Evolutionary conservation across 2,797 vertebrate species (phyloP).

Genomic region (Taeniopygia guttata): DNA sequence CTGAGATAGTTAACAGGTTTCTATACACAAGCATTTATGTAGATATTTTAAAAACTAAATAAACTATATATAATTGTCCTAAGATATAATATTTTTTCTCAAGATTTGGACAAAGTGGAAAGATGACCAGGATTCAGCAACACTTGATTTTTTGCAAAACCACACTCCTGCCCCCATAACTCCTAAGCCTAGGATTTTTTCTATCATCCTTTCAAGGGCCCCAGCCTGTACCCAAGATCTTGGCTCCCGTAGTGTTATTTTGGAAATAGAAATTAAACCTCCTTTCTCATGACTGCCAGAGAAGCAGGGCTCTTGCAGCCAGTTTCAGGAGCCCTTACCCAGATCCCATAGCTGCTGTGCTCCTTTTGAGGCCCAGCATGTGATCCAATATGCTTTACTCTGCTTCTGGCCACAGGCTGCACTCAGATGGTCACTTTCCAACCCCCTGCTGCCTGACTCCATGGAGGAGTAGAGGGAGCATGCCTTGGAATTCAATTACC

Average conservation of each 20-base stretch:
- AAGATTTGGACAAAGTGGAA: neutral
- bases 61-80: neutral
- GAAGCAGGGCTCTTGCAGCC: neutral
- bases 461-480: neutral
- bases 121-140: neutral
- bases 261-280: neutral
- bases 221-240: neutral
- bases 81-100: neutral
- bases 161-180: rapidly evolving
- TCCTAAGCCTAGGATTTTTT: neutral
- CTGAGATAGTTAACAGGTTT: neutral
- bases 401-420: neutral
- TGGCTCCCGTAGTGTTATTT: neutral
- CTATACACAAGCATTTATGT: neutral
- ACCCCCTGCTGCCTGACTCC: slow-evolving; percentile 1
- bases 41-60: neutral
- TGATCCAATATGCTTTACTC: neutral
- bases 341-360: neutral
- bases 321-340: neutral
- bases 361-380: neutral
- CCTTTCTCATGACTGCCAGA: neutral
- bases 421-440: slow-evolving; percentile 1
- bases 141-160: neutral
- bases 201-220: neutral
- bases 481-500: slow-evolving; percentile 27